Evolutionary conservation across 2,797 vertebrate species (phyloP).

Genomic region (Champsocephalus esox): DNA sequence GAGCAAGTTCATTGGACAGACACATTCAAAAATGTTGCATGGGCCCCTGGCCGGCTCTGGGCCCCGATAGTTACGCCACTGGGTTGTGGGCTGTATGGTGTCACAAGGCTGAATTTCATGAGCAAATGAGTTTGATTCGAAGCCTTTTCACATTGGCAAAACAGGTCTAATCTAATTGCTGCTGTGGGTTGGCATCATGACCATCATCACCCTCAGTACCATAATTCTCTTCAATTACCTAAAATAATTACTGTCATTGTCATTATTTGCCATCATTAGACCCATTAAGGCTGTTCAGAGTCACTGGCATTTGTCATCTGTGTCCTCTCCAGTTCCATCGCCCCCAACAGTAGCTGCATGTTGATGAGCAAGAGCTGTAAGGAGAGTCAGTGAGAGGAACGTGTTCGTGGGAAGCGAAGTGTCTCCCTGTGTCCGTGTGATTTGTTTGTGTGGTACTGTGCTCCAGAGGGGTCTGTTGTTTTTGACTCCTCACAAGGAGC

Average conservation of each 20-base stretch:
- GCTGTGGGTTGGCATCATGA: not conserved
- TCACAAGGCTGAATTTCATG: constrained; percentile 11
- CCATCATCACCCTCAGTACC: constrained; percentile 6
- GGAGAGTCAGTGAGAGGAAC: constrained; percentile 41
- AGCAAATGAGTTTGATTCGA: not conserved
- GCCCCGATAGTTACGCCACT: too few species aligned
- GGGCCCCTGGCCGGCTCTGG: too few species aligned
- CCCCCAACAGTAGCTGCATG: constrained; percentile 54
- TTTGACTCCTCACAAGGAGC: constrained; percentile 56
- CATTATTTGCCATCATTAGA: constrained; percentile 42
- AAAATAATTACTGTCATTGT: constrained; percentile 36
- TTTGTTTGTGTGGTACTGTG: constrained; percentile 12
- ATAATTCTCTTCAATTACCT: constrained; percentile 16
- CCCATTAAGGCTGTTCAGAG: constrained; percentile 23
- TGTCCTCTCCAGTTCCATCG: constrained; percentile 36
- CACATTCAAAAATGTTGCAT: too few species aligned
- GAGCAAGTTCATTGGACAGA: too few species aligned
- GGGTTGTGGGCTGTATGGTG: not conserved
- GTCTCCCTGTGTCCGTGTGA: constrained; percentile 20
- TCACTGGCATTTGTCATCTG: constrained; percentile 41
- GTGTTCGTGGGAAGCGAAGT: constrained; percentile 25
- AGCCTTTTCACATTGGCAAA: not conserved
- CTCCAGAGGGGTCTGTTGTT: constrained; percentile 67
- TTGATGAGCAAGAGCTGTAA: constrained; percentile 65
- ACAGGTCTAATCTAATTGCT: constrained; percentile 9